phyloP scores from a whole-genome alignment of 2,888 invertebrate species.

The Sesia apiformis region DNA sequence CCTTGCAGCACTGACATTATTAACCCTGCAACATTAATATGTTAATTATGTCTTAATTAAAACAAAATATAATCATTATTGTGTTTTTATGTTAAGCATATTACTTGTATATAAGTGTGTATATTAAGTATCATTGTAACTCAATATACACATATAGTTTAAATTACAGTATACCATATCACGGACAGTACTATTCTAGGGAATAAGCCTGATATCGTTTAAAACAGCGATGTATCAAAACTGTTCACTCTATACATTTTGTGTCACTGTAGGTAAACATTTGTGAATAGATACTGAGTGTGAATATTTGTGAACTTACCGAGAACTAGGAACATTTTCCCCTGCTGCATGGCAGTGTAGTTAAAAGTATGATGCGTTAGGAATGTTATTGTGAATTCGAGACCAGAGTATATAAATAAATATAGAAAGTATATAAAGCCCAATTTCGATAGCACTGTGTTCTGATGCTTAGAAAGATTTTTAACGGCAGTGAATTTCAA shows the following conservation, averaged over 20 bases:
- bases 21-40: slow-evolving; percentile 56
- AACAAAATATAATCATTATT: too few species aligned
- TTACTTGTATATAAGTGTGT: not conserved
- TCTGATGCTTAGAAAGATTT: slow-evolving; percentile 76
- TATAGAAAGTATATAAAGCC: slow-evolving; percentile 92
- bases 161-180: not conserved
- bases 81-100: not conserved
- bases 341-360: slow-evolving; percentile 96
- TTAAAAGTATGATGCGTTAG: slow-evolving; percentile 93
- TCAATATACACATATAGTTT: not conserved
- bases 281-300: too few species aligned
- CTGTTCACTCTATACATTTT: too few species aligned
- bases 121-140: not conserved
- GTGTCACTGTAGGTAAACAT: not conserved
- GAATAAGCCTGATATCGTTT: too few species aligned
- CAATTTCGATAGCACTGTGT: slow-evolving; percentile 77
- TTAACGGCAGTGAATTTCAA: slow-evolving; percentile 80
- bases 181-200: too few species aligned
- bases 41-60: not conserved
- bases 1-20: slow-evolving; percentile 95
- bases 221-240: too few species aligned
- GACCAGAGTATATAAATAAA: slow-evolving; percentile 94
- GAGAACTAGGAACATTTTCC: slow-evolving; percentile 96
- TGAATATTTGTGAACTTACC: slow-evolving; percentile 64
- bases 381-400: slow-evolving; percentile 98